Evolutionary conservation across 2,797 vertebrate genomes (phyloP).

Genomic region (Acanthornis magna): DNA sequence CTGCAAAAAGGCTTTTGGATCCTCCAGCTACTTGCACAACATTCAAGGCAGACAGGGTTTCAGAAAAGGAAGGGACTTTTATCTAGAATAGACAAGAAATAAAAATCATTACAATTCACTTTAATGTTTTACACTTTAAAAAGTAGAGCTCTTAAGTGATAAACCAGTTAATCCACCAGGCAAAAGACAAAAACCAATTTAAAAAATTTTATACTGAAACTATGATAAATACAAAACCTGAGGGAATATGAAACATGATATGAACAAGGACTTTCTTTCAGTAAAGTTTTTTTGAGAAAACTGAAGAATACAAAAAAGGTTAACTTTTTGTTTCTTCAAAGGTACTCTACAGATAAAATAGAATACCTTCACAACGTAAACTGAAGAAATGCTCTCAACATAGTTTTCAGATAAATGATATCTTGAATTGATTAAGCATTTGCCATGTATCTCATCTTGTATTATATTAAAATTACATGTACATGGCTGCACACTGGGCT

Average conservation of each 20-base stretch:
- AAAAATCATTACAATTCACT: not conserved
- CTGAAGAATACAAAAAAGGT: not conserved
- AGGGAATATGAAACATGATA: not conserved
- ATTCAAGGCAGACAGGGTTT: slow-evolving; percentile 94
- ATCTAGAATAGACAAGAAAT: slow-evolving; percentile 77
- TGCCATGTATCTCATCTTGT: not conserved
- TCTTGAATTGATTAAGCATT: not conserved
- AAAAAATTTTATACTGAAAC: not conserved
- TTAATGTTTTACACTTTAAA: not conserved
- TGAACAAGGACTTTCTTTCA: not conserved
- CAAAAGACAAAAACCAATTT: not conserved
- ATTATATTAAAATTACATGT: not conserved
- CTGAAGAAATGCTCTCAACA: not conserved
- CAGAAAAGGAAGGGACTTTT: slow-evolving; percentile 97
- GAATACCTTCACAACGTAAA: not conserved
- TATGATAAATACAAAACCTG: not conserved
- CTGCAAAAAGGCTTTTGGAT: slow-evolving; percentile 98
- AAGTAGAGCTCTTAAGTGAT: not conserved
- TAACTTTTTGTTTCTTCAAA: not conserved
- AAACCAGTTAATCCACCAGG: not conserved
- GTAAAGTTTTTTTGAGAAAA: not conserved
- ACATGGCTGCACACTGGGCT: not conserved
- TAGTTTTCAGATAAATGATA: not conserved
- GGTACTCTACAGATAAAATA: not conserved
- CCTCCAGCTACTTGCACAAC: slow-evolving; percentile 98